phyloP scores from a whole-genome alignment of 2,888 invertebrate species.

The Brassicogethes aeneus region DNA sequence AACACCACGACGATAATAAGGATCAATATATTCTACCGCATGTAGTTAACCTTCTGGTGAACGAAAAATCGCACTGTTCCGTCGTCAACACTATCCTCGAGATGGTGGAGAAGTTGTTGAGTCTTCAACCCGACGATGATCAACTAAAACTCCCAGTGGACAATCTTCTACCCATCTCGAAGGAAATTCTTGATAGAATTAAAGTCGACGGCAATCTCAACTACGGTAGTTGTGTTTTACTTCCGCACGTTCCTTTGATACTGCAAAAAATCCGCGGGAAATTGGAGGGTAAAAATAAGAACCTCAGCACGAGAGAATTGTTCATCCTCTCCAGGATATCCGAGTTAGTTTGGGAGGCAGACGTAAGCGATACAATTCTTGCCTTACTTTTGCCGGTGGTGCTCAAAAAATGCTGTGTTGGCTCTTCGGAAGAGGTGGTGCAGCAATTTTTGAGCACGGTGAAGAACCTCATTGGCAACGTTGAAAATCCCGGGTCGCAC shows the following conservation, averaged over 20 bases:
- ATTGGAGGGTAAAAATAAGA: slow-evolving; percentile 50
- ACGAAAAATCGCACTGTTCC: slow-evolving; percentile 54
- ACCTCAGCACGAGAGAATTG: slow-evolving; percentile 60
- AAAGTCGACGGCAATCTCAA: slow-evolving; percentile 46
- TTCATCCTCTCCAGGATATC: slow-evolving; percentile 68
- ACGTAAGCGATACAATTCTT: slow-evolving; percentile 61
- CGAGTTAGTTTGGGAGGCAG: slow-evolving; percentile 59
- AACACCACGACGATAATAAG: slow-evolving; percentile 42
- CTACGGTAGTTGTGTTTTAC: slow-evolving; percentile 63
- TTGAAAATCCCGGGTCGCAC: slow-evolving; percentile 55
- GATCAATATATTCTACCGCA: slow-evolving; percentile 53
- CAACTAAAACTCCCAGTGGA: slow-evolving; percentile 34
- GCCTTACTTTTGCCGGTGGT: slow-evolving; percentile 63
- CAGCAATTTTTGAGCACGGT: slow-evolving; percentile 63
- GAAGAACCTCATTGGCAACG: slow-evolving; percentile 63
- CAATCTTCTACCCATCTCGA: slow-evolving; percentile 37
- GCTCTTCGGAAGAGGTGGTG: slow-evolving; percentile 59
- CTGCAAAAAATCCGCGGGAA: slow-evolving; percentile 60
- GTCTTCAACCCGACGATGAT: slow-evolving; percentile 50
- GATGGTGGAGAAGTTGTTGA: slow-evolving; percentile 66
- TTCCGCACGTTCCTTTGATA: slow-evolving; percentile 64
- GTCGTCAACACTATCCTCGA: slow-evolving; percentile 64
- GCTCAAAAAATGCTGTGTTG: slow-evolving; percentile 51
- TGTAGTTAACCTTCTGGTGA: slow-evolving; percentile 61
- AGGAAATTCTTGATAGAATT: slow-evolving; percentile 27